Percentiles rank a stretch among this genome's conserved stretches.
phyloP scores from a whole-genome alignment of 1,140 invertebrate genomes.

The Atta texana region DNA sequence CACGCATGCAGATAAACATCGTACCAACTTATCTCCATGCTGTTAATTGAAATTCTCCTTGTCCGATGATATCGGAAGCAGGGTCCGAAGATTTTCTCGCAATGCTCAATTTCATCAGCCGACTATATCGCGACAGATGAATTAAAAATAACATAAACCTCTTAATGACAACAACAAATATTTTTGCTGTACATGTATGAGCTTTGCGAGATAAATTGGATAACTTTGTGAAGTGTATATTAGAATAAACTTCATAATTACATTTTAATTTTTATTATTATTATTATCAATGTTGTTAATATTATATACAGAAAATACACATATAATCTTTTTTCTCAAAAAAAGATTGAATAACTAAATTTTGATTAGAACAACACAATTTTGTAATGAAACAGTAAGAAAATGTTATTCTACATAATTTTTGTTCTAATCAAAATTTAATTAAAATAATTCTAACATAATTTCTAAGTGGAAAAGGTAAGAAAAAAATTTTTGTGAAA shows the following conservation, averaged over 20 bases:
- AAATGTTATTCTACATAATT: too few relatives aligned
- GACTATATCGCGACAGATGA: not conserved
- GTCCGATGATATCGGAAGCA: not conserved
- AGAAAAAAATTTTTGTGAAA: too few relatives aligned
- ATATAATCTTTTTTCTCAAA: too few relatives aligned
- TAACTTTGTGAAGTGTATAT: not conserved
- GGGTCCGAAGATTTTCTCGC: conserved; percentile 31
- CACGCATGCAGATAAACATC: conserved; percentile 34
- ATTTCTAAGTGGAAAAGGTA: too few relatives aligned
- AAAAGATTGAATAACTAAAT: too few relatives aligned
- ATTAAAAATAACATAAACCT: conserved; percentile 8
- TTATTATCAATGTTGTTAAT: too few relatives aligned
- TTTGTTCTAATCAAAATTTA: too few relatives aligned
- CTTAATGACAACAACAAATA: not conserved
- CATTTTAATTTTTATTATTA: not conserved
- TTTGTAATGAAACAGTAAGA: too few relatives aligned
- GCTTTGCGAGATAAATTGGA: not conserved
- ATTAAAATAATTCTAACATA: too few relatives aligned
- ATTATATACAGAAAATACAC: too few relatives aligned
- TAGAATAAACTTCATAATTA: not conserved
- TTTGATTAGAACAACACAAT: too few relatives aligned
- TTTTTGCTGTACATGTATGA: not conserved
- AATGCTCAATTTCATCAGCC: conserved; percentile 39
- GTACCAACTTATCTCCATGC: not conserved
- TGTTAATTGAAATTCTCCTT: conserved; percentile 59